These are phyloP conservation scores for Xylocopa sonorina DNA, from an alignment of 1,140 invertebrate genomes.

Conservation along the genomic window DNA sequence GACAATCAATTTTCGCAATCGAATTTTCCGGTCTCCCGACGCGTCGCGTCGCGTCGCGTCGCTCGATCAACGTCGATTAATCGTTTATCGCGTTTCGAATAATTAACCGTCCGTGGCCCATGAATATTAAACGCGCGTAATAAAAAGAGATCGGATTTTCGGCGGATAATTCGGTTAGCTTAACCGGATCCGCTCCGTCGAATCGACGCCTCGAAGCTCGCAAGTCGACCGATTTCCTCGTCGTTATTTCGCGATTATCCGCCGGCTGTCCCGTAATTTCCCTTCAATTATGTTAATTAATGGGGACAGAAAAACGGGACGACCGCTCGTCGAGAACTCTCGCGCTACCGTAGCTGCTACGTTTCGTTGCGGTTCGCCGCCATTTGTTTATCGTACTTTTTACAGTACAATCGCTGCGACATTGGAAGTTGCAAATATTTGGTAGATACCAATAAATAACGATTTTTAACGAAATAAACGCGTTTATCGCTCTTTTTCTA, in stretches of 20 bases:
- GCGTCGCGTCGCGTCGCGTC: conserved; percentile 10
- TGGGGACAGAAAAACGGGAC: too few species aligned
- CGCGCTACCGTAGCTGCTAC: too few species aligned
- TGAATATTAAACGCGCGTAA: conserved; percentile 52
- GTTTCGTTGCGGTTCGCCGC: too few species aligned
- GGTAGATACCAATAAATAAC: too few species aligned
- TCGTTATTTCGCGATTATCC: neutral
- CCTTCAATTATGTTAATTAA: neutral
- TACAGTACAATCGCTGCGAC: too few species aligned
- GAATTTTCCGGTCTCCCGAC: conserved; percentile 22
- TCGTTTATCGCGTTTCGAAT: conserved; percentile 45
- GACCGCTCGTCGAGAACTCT: too few species aligned
- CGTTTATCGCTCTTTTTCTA: too few species aligned
- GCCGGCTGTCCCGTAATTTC: neutral
- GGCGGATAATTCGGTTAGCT: conserved; percentile 45
- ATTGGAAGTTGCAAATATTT: too few species aligned
- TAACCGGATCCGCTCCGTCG: conserved; percentile 25
- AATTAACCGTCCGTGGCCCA: conserved; percentile 39
- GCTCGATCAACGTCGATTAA: conserved; percentile 37
- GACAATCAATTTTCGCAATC: conserved; percentile 16
- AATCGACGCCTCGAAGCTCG: conserved; percentile 12
- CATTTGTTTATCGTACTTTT: too few species aligned
- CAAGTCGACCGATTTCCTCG: neutral
- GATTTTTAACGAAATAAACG: too few species aligned
- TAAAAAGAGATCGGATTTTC: conserved; percentile 53